Conservation (phyloP, 2,113 vertebrate genomes). For the Calyptomena viridis region DNA sequence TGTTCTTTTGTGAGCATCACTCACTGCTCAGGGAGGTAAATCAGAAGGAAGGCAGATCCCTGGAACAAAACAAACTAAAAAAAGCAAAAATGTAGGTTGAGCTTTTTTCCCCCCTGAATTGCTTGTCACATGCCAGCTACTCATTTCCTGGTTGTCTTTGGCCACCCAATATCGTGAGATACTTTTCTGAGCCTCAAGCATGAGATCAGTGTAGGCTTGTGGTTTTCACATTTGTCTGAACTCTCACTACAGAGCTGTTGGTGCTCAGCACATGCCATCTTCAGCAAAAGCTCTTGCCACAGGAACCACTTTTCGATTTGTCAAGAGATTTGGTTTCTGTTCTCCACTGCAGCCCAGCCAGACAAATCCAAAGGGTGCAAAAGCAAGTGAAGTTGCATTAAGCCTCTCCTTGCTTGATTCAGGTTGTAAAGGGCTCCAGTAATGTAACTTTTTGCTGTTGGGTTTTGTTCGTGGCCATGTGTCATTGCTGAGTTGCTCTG, state of each 20-base stretch:
- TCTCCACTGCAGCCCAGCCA: not conserved
- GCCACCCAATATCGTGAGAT: not conserved
- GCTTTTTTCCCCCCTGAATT: not conserved
- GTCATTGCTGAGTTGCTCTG: not conserved
- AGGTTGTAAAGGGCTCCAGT: not conserved
- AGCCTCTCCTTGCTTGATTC: not conserved
- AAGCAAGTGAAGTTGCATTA: not conserved
- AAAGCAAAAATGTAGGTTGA: not conserved
- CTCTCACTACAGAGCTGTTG: not conserved
- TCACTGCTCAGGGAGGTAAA: not conserved
- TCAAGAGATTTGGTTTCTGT: not conserved
- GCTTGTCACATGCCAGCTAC: not conserved
- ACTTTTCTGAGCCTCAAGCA: not conserved
- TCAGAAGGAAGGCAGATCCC: not conserved
- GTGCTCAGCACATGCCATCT: not conserved
- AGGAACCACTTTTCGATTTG: not conserved
- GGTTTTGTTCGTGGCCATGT: accelerated
- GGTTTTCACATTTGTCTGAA: not conserved
- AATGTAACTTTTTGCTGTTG: not conserved
- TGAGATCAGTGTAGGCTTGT: not conserved
- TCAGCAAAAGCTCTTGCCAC: not conserved
- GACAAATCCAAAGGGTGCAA: not conserved
- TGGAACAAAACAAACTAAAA: not conserved
- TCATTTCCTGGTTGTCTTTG: conserved; percentile 23
- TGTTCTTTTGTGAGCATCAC: not conserved